phyloP scores from a whole-genome alignment of 2,113 vertebrate species.

The Merops nubicus region DNA sequence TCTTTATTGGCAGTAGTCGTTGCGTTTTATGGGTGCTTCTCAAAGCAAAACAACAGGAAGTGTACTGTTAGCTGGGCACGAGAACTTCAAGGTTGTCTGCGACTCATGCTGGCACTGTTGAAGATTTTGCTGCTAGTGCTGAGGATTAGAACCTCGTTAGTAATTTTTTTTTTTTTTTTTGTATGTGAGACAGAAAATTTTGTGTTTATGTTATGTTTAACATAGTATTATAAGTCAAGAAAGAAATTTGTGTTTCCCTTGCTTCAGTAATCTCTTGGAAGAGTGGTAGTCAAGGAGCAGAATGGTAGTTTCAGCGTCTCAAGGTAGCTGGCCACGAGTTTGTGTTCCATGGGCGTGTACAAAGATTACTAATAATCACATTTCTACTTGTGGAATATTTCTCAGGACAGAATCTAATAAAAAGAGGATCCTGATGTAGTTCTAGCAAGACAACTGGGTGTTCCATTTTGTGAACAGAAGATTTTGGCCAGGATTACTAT shows the following conservation, averaged over 20 bases:
- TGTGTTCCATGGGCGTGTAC: neutral
- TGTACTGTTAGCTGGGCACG: neutral
- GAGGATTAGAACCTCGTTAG: neutral
- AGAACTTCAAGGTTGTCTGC: neutral
- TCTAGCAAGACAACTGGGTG: neutral
- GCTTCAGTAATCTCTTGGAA: neutral
- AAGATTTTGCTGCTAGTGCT: neutral
- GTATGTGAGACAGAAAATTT: neutral
- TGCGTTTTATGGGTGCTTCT: neutral
- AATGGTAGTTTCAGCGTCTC: neutral
- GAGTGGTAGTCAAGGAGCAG: neutral
- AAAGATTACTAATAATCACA: neutral
- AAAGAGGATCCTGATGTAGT: neutral
- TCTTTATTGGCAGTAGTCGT: fast-evolving
- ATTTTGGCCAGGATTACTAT: neutral
- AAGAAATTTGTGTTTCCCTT: neutral
- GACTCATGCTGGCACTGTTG: fast-evolving
- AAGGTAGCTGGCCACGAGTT: neutral
- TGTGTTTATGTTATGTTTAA: fast-evolving
- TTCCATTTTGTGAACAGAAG: neutral
- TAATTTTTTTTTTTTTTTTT: neutral
- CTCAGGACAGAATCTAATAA: neutral
- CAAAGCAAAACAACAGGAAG: neutral
- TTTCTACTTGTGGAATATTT: neutral
- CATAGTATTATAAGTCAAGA: neutral